phyloP scores from a whole-genome alignment of 1,140 invertebrate species.

The Lucilia cuprina region DNA sequence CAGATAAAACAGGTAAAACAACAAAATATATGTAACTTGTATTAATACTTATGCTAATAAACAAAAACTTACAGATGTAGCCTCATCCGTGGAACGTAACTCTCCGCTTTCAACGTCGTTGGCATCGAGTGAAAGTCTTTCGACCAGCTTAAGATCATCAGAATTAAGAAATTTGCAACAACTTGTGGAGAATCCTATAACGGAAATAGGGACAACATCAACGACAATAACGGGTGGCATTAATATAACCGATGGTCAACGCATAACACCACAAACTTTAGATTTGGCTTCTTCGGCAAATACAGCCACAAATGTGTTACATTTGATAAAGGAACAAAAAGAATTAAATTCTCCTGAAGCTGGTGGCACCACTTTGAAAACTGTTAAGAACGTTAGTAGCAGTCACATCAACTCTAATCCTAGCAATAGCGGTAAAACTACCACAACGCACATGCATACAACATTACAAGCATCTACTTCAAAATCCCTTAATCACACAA shows the following conservation, averaged over 20 bases:
- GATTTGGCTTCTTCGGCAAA: slow-evolving; percentile 55
- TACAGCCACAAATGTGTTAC: slow-evolving; percentile 40
- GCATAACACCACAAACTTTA: slow-evolving; percentile 44
- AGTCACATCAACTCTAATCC: slow-evolving; percentile 25
- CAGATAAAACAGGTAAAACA: slow-evolving; percentile 56
- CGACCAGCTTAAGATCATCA: slow-evolving; percentile 61
- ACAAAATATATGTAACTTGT: neutral
- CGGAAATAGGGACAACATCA: slow-evolving; percentile 21
- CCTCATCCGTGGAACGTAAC: slow-evolving; percentile 63
- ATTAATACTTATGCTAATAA: slow-evolving; percentile 38
- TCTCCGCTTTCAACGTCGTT: slow-evolving; percentile 67
- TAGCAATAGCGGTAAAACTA: slow-evolving; percentile 15
- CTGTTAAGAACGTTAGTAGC: slow-evolving; percentile 36
- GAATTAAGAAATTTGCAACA: slow-evolving; percentile 64
- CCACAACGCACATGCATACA: slow-evolving; percentile 46
- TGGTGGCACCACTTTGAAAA: neutral
- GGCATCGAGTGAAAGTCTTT: slow-evolving; percentile 66
- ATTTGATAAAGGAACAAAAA: slow-evolving; percentile 46
- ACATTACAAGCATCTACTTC: slow-evolving; percentile 43
- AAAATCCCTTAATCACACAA: neutral
- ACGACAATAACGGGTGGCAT: slow-evolving; percentile 16
- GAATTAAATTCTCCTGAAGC: slow-evolving; percentile 44
- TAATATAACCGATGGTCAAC: slow-evolving; percentile 43
- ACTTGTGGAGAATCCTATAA: slow-evolving; percentile 50
- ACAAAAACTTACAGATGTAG: slow-evolving; percentile 61